A percentile compares a stretch with the other conserved stretches of the same genome.
Conservation (phyloP, 2,888 invertebrate genomes). For the Coecobrya sp. region DNA sequence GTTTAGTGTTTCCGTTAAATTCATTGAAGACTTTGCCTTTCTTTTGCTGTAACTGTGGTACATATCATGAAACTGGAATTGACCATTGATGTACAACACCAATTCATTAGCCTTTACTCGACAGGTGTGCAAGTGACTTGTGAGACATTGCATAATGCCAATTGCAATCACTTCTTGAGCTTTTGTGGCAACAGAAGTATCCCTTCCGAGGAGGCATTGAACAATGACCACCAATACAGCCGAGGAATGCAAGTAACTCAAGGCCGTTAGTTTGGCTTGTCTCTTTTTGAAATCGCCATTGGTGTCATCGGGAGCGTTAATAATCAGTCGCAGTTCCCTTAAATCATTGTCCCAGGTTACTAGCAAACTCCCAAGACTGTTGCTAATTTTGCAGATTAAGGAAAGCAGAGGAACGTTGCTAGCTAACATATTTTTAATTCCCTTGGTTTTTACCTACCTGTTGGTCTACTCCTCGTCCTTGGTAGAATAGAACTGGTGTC, state of each 20-base stretch:
- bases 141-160: slow-evolving; percentile 37
- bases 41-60: background rate
- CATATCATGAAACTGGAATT: slow-evolving; percentile 32
- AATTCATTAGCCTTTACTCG: background rate
- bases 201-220: slow-evolving; percentile 1
- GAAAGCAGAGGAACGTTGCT: background rate
- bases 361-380: background rate
- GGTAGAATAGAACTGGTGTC: too few relatives aligned
- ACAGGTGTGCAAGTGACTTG: slow-evolving; percentile 1
- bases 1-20: background rate
- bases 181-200: background rate
- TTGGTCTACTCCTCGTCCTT: background rate
- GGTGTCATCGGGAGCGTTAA: background rate
- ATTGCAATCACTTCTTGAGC: slow-evolving; percentile 43
- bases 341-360: background rate
- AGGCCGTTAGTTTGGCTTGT: background rate
- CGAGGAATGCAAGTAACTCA: background rate
- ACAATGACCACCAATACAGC: background rate
- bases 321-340: background rate
- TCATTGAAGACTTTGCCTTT: background rate
- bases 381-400: slow-evolving; percentile 7
- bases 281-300: background rate
- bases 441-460: background rate
- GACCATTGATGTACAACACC: slow-evolving; percentile 29
- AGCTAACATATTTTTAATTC: background rate